Conservation (phyloP, 2,113 vertebrate species). For the Craseonycteris thonglongyai region DNA sequence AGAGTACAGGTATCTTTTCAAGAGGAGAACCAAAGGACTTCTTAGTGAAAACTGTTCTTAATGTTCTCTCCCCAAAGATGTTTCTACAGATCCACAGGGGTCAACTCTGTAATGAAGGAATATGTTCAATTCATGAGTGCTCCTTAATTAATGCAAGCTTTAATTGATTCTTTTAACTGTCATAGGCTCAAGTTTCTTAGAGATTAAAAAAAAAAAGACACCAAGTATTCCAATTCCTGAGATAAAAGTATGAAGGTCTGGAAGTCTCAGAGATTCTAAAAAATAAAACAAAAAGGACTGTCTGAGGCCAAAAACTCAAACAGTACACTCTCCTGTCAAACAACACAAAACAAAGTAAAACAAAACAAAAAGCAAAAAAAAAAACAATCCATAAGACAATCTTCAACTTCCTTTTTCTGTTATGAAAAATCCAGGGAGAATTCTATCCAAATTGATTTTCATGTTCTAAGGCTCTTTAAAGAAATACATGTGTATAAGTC, state of each 20-base stretch:
- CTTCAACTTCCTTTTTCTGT: neutral
- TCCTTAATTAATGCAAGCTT: slow-evolving; percentile 44
- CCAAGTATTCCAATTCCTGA: neutral
- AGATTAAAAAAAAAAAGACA: neutral
- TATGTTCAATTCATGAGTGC: neutral
- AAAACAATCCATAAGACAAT: neutral
- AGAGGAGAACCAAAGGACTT: neutral
- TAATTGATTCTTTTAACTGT: neutral
- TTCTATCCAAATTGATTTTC: neutral
- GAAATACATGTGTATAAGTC: neutral
- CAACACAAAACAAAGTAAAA: too few species aligned
- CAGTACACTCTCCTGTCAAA: neutral
- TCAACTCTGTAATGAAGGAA: neutral
- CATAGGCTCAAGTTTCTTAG: neutral
- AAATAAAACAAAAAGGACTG: neutral
- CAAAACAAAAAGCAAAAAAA: neutral
- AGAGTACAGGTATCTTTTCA: neutral
- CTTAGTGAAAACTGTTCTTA: slow-evolving; percentile 2
- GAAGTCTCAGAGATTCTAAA: neutral
- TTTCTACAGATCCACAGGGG: neutral
- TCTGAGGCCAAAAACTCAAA: neutral
- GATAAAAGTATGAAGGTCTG: neutral
- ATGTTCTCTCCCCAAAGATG: slow-evolving; percentile 8
- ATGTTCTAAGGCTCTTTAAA: neutral
- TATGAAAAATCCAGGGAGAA: neutral